phyloP scores from a whole-genome alignment of 1,140 invertebrate genomes.

The Globodera ellingtonae region DNA sequence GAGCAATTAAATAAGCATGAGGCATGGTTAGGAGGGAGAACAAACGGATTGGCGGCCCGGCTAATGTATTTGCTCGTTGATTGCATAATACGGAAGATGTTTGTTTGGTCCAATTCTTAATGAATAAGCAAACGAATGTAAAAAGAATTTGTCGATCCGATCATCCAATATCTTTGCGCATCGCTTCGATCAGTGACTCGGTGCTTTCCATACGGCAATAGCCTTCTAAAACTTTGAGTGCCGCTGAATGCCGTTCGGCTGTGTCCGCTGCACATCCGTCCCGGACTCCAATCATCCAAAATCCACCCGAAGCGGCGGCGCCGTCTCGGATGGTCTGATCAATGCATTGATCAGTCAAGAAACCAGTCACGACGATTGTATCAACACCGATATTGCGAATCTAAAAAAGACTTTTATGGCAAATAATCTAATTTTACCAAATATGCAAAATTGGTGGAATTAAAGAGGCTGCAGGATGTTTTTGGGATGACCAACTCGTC shows the following conservation, averaged over 20 bases:
- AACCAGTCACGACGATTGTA: slow-evolving; percentile 26
- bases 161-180: slow-evolving; percentile 15
- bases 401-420: background rate
- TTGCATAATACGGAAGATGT: too few relatives aligned
- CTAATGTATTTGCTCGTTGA: too few relatives aligned
- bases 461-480: slow-evolving; percentile 25
- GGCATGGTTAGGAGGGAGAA: too few relatives aligned
- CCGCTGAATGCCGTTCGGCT: slow-evolving; percentile 8
- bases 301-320: slow-evolving; percentile 11
- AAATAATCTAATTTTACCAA: slow-evolving; percentile 8
- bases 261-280: slow-evolving; percentile 20
- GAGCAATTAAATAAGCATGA: too few relatives aligned
- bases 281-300: slow-evolving; percentile 19
- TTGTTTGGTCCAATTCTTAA: too few relatives aligned
- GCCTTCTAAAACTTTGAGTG: slow-evolving; percentile 15
- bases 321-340: slow-evolving; percentile 17
- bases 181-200: slow-evolving; percentile 13
- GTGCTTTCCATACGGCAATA: slow-evolving; percentile 28
- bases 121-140: too few relatives aligned
- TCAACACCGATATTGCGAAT: slow-evolving; percentile 28
- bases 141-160: background rate
- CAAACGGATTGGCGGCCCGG: too few relatives aligned
- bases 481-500: slow-evolving; percentile 33
- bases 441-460: slow-evolving; percentile 32
- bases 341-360: slow-evolving; percentile 27